Conservation (phyloP, 2,797 vertebrate genomes). For the Benthosema pterotum region DNA sequence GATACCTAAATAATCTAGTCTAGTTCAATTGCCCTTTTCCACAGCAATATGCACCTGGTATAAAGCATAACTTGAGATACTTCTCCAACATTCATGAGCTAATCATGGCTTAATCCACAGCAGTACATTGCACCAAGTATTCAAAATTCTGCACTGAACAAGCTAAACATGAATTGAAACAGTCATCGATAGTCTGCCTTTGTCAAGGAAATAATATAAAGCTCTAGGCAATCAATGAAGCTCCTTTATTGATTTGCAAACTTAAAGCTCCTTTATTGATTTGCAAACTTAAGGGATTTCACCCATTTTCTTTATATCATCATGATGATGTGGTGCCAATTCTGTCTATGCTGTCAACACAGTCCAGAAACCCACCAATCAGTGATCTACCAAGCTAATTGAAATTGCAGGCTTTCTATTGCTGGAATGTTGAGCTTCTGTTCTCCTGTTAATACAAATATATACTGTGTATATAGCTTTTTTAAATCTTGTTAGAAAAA, state of each 20-base stretch:
- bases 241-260: not conserved
- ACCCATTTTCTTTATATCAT: no score
- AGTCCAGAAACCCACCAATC: no score
- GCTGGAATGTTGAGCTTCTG: no score
- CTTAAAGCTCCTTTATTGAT: not conserved
- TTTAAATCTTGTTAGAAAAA: no score
- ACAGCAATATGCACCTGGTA: not conserved
- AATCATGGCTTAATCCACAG: not conserved
- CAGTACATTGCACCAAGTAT: not conserved
- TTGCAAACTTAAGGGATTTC: not conserved
- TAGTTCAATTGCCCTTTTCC: not conserved
- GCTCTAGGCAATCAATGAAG: not conserved
- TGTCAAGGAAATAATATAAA: constrained; percentile 5
- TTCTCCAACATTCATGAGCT: constrained; percentile 7
- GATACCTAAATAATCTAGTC: not conserved
- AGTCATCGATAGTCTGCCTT: not conserved
- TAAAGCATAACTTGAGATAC: not conserved
- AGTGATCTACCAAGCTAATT: no score
- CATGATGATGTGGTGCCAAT: no score
- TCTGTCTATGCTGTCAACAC: no score
- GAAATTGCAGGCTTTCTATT: no score
- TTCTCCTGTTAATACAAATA: no score
- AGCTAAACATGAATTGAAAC: not conserved
- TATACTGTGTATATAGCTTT: no score
- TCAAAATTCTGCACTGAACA: not conserved